Conservation (phyloP, 1,140 invertebrate species). For the Neomicropteryx cornuta region DNA sequence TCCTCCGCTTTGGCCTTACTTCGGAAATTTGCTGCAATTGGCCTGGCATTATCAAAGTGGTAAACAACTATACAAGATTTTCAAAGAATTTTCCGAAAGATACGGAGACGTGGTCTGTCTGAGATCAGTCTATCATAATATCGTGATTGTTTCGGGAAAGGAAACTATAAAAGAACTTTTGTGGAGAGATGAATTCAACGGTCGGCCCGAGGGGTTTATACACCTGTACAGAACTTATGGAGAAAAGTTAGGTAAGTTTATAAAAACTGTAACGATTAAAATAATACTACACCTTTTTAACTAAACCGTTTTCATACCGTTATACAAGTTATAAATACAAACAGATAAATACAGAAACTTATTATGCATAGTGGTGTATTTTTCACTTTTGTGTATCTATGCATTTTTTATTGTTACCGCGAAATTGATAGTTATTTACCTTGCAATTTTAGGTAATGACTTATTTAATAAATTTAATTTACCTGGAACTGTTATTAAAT, state of each 20-base stretch:
- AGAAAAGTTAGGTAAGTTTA: constrained; percentile 46
- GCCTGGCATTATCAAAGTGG: neutral
- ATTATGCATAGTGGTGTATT: neutral
- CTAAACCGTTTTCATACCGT: too few relatives aligned
- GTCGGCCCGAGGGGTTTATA: constrained; percentile 58
- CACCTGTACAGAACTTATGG: constrained; percentile 50
- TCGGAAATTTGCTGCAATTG: constrained; percentile 8
- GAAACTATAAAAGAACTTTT: constrained; percentile 48
- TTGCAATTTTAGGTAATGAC: too few relatives aligned
- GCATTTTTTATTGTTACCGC: constrained; percentile 2
- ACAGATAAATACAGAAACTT: too few relatives aligned
- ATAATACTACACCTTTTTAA: too few relatives aligned
- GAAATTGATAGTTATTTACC: constrained; percentile 2
- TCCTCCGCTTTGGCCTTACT: constrained; percentile 9
- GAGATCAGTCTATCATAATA: constrained; percentile 41
- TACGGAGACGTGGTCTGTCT: constrained; percentile 59
- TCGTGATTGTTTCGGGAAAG: constrained; percentile 50
- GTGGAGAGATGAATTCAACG: constrained; percentile 51
- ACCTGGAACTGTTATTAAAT: too few relatives aligned
- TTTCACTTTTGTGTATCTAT: constrained; percentile 5
- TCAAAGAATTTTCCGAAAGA: constrained; percentile 19
- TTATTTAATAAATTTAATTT: too few relatives aligned
- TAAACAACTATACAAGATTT: constrained; percentile 9
- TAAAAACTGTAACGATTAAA: constrained; percentile 2
- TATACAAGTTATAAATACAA: too few relatives aligned